Evolutionary conservation across 2,113 vertebrate species (phyloP), one percentile per base, ranked within the genome.

Genomic region (Ophiodon elongatus): DNA sequence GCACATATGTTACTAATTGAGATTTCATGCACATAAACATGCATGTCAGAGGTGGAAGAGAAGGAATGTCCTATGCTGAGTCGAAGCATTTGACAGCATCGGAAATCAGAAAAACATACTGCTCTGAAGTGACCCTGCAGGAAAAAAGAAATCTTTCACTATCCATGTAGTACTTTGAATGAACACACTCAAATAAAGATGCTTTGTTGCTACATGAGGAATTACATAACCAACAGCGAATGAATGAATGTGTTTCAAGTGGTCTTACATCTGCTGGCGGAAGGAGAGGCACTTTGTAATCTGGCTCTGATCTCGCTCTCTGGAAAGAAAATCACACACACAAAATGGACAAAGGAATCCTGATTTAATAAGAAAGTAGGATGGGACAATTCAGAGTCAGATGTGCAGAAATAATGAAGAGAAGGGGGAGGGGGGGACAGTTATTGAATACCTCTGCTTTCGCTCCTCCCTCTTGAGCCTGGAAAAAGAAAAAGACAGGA

Each of bases 231-330:
- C 4, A 37, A 14, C 47, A 70, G 70, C 27, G 21, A 77, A 50
- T 57, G 68, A 0, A 89, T 84, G 45, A 84, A 41, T 76, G 67
- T 75, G 71, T 83, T 76, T 88, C 33, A 56, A 76, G 64, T 6
- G 63, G 52, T 90, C 98, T 98, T 96, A 99, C 98, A 99, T 95
- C 98, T 97, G 91, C 80, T 76, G 63, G 97, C 95, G 4, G 97
- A 96, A 47, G 98, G 98, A 73, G 98, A 99, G 0, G 98, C 97
- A 0, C 98, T 99, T 90, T 99, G 98, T 71, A 99, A 93, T 66
- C 98, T 96, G 83, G 96, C 97, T 93, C 98, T 95, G 92, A 99
- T 99, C 94, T 98, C 97, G 25, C 98, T 99, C 86, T 99, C 98
- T 99, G 94, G 27, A 81, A 82, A 87, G 91, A 85, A 92, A 75